Conservation (phyloP, 2,113 vertebrate species). For the Varanus komodoensis region DNA sequence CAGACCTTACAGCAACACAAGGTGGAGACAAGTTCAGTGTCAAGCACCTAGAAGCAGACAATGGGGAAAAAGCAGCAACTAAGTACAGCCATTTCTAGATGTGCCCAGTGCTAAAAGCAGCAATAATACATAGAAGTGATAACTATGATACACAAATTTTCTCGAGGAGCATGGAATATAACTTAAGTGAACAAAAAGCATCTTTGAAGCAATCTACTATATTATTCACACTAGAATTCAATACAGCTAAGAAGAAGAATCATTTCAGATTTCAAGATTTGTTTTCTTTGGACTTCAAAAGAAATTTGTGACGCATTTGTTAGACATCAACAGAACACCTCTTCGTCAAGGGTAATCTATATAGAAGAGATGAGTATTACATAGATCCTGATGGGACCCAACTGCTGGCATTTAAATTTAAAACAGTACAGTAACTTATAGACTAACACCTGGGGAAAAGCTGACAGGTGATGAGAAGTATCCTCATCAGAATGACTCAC, state of each 20-base stretch:
- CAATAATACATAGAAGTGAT: conserved; percentile 57
- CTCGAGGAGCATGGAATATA: conserved; percentile 24
- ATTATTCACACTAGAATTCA: conserved; percentile 42
- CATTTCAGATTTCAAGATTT: conserved; percentile 16
- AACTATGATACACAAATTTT: conserved; percentile 49
- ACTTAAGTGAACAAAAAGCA: conserved; percentile 22
- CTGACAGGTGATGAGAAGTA: background rate
- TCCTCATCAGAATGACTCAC: conserved; percentile 7
- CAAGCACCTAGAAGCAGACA: conserved; percentile 55
- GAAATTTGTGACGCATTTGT: conserved; percentile 14
- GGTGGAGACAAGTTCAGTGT: conserved; percentile 16
- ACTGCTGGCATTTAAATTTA: conserved; percentile 22
- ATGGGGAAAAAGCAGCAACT: conserved; percentile 42
- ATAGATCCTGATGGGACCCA: background rate
- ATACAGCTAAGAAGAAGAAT: conserved; percentile 17
- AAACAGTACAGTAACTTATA: conserved; percentile 10
- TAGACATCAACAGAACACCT: background rate
- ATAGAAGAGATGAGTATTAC: background rate
- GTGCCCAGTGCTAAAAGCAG: conserved; percentile 41
- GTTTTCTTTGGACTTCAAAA: conserved; percentile 16
- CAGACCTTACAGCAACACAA: background rate
- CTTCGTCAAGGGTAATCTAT: conserved; percentile 8
- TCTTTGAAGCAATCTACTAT: conserved; percentile 21
- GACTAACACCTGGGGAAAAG: background rate
- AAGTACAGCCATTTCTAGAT: conserved; percentile 55